Base-by-base conservation (phyloP, 2,888 invertebrate species). In the Pseudococcus viburni region DNA sequence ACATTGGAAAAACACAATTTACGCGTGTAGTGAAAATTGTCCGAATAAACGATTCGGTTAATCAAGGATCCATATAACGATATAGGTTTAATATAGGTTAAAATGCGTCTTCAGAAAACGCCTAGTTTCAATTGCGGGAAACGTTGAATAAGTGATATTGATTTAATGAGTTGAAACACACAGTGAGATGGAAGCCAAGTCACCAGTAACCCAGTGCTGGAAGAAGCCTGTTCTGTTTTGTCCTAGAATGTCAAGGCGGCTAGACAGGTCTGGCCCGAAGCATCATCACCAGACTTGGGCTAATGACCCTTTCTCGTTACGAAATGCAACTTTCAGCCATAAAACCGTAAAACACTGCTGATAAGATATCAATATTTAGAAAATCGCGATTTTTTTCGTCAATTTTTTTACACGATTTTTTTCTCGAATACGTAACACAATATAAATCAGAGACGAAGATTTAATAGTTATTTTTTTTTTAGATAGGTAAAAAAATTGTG, bases 171-270 rank as follows among this genome's bases (percentile, higher is more conserved):
- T 88, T 83, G 88, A 88, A 33, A 42, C 42, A 42, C 42, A 88
- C 55, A 83, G 83, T 88, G 55, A 88, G 55, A 51, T 80, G 88
- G 55, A 55, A 87, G 48, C 77, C 51, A 33, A 88, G 88, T 88
- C 88, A 88, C 88, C 88, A 88, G 88, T 88, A 88, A 88, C 88
- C 88, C 88, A 88, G 83, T 88, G 88, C 83, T 88, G 83, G 80
- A 88, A 88, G 88, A 83, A 88, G 88, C 80, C 88, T 83, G 88
- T 88, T 88, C 42, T 88, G 80, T 88, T 88, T 83, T 88, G 88
- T 88, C 88, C 88, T 88, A 88, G 88, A 88, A 88, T 88, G 88
- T 88, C 88, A 88, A 88, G 88, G 88, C 88, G 88, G 88, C 88
- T 88, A 88, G 88, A 88, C 88, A 88, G 80, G 88, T 88, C 88